Base-by-base conservation (phyloP, 2,888 invertebrate genomes). In the Orthosia gracilis region DNA sequence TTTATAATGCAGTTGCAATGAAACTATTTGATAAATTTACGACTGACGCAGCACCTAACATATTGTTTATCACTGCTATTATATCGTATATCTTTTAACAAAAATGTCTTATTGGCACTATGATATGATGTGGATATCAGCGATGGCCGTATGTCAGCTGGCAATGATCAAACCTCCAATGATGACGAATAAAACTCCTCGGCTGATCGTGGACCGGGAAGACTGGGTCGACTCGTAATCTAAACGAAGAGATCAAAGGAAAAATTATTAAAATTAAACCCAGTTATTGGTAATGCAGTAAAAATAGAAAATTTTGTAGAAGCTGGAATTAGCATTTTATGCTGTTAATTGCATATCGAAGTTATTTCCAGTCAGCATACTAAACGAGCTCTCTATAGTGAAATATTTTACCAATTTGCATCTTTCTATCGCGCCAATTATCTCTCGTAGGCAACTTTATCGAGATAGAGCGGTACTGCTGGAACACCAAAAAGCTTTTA, bases 181-280 rank as follows among this genome's bases (percentile, higher is more conserved):
- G 55, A 90, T 87, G 85, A 90, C 83, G 83, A 93, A 86, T 55
- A 91, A 78, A 45, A 87, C 80, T 54, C 89, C 88, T 45, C 87
- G 88, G 47, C 86, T 81, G 69, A 86, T 84, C 47, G 89, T 74
- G 23, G 93, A 91, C 49, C 91, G 89, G 11, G 96, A 95, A 69
- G 95, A 93, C 85, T 95, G 96, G 17, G 96, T 95, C 54, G 96
- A 95, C 90, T 96, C 96, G 89, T 95, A 96, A 93, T 96, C 96
- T 94, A 91, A 77, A 88, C 80, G 45, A 69, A 63, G 45, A 31
- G 52, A 54, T 64, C 17, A 69, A 76, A 73, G 26, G 18, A 68
- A 64, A 69, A 4, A 74, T 17, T 52, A 54, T 70, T 69, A 77
- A 73, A 69, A 54, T 64, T 69, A 73, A 73, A 69, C 21, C 2